Percentiles rank a stretch among this genome's conserved stretches.
phyloP scores from a whole-genome alignment of 2,797 vertebrate species.

The Rhodeus uyekii region DNA sequence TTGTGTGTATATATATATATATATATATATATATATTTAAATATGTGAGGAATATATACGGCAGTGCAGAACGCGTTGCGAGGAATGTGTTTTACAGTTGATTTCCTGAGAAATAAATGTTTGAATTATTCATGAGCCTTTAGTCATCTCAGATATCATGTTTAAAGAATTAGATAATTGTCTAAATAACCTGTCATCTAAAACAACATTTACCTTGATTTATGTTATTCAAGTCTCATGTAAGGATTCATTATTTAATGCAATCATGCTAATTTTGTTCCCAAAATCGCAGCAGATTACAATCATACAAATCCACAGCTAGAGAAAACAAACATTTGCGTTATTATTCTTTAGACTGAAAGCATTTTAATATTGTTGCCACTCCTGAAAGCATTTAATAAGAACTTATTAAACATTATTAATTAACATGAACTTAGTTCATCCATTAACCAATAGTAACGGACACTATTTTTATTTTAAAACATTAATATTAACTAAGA shows the following conservation, averaged over 20 bases:
- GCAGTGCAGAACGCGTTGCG: conserved; percentile 69
- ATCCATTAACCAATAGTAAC: not conserved
- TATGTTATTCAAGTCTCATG: not conserved
- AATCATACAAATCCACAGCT: not conserved
- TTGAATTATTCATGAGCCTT: conserved; percentile 86
- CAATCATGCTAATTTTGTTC: not conserved
- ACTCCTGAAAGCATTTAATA: not conserved
- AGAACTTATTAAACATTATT: too few species aligned
- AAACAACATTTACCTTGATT: not conserved
- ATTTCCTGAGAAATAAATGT: conserved; percentile 80
- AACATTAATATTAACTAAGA: not conserved
- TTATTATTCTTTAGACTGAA: not conserved
- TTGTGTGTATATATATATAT: conserved; percentile 81
- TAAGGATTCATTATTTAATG: not conserved
- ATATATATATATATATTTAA: too few species aligned
- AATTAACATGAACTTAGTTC: not conserved
- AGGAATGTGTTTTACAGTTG: conserved; percentile 81
- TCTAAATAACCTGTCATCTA: not conserved
- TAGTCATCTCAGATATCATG: conserved; percentile 39
- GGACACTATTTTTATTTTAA: too few species aligned
- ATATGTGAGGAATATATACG: conserved; percentile 72
- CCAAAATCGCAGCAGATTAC: not conserved
- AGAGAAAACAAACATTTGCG: not conserved
- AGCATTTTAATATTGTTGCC: not conserved
- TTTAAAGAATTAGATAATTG: conserved; percentile 50